phyloP scores from a whole-genome alignment of 1,140 invertebrate species.

The Mycetomoellerius zeteki region DNA sequence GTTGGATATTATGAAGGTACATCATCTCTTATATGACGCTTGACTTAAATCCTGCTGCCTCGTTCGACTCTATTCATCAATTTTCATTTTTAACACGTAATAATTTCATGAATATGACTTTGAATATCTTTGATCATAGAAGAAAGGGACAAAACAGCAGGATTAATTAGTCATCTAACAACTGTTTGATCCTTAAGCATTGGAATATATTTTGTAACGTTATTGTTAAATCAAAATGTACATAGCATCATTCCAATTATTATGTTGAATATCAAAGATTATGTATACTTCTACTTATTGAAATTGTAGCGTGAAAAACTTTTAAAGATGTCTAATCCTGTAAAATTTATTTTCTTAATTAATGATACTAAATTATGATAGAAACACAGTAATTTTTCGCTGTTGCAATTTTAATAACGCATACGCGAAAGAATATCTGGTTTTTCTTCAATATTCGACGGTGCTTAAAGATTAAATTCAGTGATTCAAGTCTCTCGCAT shows the following conservation, averaged over 20 bases:
- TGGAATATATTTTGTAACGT: not conserved
- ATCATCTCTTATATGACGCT: not conserved
- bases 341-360: constrained; percentile 20
- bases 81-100: not conserved
- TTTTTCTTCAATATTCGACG: not conserved
- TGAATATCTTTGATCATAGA: not conserved
- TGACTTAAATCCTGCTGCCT: not conserved
- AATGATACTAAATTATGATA: not conserved
- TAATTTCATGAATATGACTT: not conserved
- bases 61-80: not conserved
- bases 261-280: not conserved
- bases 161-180: constrained; percentile 23
- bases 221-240: not conserved
- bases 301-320: not conserved
- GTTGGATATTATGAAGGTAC: constrained; percentile 97
- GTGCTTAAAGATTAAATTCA: constrained; percentile 1
- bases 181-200: not conserved
- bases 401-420: not conserved
- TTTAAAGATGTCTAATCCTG: not conserved
- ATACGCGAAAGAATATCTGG: not conserved
- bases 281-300: not conserved
- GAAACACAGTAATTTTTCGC: not conserved
- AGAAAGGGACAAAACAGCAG: constrained; percentile 24
- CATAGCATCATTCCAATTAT: not conserved
- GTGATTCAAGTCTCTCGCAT: not conserved